Evolutionary conservation across 2,888 invertebrate genomes (phyloP).

Genomic region (Leptinotarsa tumamoca): DNA sequence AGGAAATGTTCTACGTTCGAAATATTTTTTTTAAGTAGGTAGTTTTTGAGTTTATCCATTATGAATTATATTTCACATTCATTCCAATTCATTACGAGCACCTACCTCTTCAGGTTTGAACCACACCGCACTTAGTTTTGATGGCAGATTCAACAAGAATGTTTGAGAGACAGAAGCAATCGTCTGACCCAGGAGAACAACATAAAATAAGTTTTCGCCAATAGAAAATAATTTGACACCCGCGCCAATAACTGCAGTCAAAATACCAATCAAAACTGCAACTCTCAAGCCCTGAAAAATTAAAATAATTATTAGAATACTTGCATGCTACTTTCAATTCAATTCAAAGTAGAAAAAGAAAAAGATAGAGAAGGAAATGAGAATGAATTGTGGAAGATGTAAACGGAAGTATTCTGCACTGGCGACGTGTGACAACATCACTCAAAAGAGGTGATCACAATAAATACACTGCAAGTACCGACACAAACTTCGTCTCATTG

Average conservation of each 20-base stretch:
- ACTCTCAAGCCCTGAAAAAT: slow-evolving; percentile 80
- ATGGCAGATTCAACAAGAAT: slow-evolving; percentile 91
- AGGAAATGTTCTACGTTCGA: too few species aligned
- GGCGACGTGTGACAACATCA: too few species aligned
- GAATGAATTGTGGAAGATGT: too few species aligned
- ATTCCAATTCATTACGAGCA: too few species aligned
- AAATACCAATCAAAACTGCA: slow-evolving; percentile 82
- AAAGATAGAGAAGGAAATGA: neutral
- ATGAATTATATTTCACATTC: too few species aligned
- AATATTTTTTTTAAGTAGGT: too few species aligned
- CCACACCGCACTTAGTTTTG: slow-evolving; percentile 94
- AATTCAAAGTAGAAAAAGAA: neutral
- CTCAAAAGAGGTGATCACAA: too few species aligned
- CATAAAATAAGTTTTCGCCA: slow-evolving; percentile 82
- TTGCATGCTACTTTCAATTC: neutral
- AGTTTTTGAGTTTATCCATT: too few species aligned
- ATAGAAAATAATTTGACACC: slow-evolving; percentile 92
- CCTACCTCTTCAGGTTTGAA: slow-evolving; percentile 95
- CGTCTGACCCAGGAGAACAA: slow-evolving; percentile 89
- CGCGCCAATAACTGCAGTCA: slow-evolving; percentile 87
- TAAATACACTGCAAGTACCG: too few species aligned
- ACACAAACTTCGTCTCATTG: too few species aligned
- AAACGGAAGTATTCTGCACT: too few species aligned
- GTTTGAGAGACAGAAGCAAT: slow-evolving; percentile 89
- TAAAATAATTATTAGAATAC: neutral